Conservation (phyloP, 2,113 vertebrate species). For the Plestiodon gilberti region DNA sequence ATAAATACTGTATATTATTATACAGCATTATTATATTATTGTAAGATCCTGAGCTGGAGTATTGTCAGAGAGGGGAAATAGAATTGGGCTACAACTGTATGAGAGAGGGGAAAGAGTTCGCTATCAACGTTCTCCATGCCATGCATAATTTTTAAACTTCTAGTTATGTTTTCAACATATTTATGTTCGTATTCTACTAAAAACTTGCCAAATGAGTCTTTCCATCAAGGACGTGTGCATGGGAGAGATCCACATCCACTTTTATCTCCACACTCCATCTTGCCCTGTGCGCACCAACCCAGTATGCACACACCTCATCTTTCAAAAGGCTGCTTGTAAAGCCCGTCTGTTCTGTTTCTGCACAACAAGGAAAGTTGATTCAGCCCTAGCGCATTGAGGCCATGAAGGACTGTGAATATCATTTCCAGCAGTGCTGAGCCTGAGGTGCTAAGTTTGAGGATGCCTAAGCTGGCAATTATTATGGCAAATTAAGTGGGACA, state of each 20-base stretch:
- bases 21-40: too few species aligned
- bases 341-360: background rate
- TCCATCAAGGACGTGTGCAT: background rate
- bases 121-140: too few species aligned
- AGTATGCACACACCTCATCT: background rate
- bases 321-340: slow-evolving; percentile 12
- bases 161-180: too few species aligned
- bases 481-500: slow-evolving; percentile 32
- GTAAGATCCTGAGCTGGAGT: too few species aligned
- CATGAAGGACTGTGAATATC: background rate
- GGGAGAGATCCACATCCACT: background rate
- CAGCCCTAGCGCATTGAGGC: background rate
- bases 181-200: too few species aligned
- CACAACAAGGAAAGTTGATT: background rate
- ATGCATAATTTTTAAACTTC: background rate
- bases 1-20: too few species aligned
- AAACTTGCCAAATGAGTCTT: too few species aligned
- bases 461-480: slow-evolving; percentile 57
- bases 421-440: slow-evolving; percentile 33
- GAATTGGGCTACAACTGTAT: too few species aligned
- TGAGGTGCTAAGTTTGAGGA: slow-evolving; percentile 30
- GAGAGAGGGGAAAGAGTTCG: too few species aligned
- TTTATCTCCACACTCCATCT: background rate
- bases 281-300: slow-evolving; percentile 24
- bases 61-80: too few species aligned